Percentiles rank a stretch among this genome's conserved stretches.
These are phyloP conservation scores for Numida meleagris DNA, from an alignment of 2,113 vertebrate species.

Conservation along the genomic window DNA sequence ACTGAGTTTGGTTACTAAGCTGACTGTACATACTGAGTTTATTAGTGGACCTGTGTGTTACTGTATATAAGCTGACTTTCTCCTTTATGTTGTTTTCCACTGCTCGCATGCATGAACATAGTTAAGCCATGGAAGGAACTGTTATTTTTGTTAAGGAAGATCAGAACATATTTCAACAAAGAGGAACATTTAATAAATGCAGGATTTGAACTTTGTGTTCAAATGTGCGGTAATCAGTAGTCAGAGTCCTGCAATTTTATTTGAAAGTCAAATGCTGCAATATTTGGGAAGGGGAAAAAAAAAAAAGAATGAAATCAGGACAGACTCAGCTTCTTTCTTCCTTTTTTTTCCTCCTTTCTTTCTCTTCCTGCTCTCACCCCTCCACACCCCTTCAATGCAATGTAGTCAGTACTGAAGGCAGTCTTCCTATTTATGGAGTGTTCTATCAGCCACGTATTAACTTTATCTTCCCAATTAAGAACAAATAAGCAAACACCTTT, in stretches of 20 bases:
- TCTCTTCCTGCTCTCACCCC: neutral
- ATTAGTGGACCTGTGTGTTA: neutral
- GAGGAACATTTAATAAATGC: neutral
- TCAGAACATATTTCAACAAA: neutral
- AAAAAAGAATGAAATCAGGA: neutral
- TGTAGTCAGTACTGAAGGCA: neutral
- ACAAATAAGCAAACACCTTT: neutral
- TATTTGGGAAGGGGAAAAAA: neutral
- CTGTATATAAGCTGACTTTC: neutral
- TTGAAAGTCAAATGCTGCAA: neutral
- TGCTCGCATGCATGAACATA: neutral
- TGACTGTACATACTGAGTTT: neutral
- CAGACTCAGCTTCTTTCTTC: neutral
- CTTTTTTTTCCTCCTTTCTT: neutral
- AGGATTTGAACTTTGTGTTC: neutral
- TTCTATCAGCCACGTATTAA: neutral
- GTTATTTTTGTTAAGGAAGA: neutral
- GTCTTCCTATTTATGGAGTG: neutral
- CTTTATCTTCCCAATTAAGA: neutral
- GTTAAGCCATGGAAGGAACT: neutral
- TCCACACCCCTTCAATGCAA: neutral
- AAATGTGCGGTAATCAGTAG: accelerated
- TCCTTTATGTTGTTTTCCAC: neutral
- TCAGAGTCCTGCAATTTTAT: neutral
- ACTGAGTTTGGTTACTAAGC: neutral